Base-by-base conservation (phyloP, 2,888 invertebrate species). In the Lithophane ornitopus region DNA sequence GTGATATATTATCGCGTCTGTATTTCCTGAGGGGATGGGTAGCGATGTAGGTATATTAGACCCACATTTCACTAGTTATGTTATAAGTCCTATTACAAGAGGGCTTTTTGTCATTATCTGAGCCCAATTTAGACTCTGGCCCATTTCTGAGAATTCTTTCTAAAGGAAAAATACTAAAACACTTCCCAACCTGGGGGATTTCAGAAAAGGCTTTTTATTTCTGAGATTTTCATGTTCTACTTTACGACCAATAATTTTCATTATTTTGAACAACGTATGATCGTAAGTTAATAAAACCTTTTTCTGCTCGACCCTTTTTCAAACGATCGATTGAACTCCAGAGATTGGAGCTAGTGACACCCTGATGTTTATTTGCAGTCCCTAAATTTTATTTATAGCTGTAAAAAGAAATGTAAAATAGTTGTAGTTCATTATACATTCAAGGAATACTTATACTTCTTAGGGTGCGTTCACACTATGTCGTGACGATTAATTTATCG, bases 301-400 rank as follows among this genome's bases (percentile, higher is more conserved):
- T 67, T 59, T 61, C 7, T 19, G 1, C 3, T 14, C 2, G n/a
- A 34, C 0, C 6, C 62, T 52, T 61, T 49, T 2, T 8, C 26
- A 61, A n/a, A 39, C 22, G 70, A 78, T 61, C 19, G 39, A 54
- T 52, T 28, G 28, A 41, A 6, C 78, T 54, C 46, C 19, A 62
- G 46, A 70, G 61, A 39, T 56, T 70, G 56, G n/a, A 54, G 14
- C 11, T 46, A 2, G 14, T 16, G n/a, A n/a, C 14, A 28, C 11
- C 6, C 61, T 62, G 11, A 14, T 41, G 2, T 54, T 58, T 70
- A 52, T 62, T 62, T 61, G 39, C 41, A 3, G 39, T 59, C 16
- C 11, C 4, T 3, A 71, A 34, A 3, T 39, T 34, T 44, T 54
- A n/a, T 70, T 44, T 54, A 44, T n/a, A 19, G 3, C 7, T n/a